These are phyloP conservation scores for Ariolimax columbianus DNA, from an alignment of 2,888 invertebrate species.

Conservation along the genomic window DNA sequence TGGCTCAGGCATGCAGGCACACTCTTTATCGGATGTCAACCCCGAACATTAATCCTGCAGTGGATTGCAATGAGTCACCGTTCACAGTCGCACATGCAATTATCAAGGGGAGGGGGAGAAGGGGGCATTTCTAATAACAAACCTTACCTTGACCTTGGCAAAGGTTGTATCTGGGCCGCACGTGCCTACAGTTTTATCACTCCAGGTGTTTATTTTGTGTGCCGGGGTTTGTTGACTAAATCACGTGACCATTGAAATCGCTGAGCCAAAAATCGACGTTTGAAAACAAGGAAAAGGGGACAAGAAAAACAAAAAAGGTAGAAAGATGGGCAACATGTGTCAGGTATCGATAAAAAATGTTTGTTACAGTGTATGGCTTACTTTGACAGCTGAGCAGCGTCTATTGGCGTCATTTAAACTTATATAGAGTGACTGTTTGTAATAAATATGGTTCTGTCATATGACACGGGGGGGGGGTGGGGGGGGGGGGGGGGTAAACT, in stretches of 20 bases:
- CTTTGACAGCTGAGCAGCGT: not conserved
- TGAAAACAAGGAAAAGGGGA: too few species aligned
- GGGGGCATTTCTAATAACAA: too few species aligned
- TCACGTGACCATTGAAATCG: not conserved
- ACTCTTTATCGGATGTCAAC: too few species aligned
- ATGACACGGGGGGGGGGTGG: too few species aligned
- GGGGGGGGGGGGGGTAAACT: too few species aligned
- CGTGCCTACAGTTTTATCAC: not conserved
- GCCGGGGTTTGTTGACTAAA: not conserved
- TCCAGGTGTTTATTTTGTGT: not conserved
- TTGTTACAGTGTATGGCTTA: not conserved
- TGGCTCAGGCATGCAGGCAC: too few species aligned
- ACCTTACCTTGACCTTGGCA: not conserved
- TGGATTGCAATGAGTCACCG: too few species aligned
- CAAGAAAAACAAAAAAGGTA: too few species aligned
- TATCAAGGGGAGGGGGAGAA: too few species aligned
- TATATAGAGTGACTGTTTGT: not conserved
- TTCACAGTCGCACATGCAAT: too few species aligned
- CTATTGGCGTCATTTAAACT: not conserved
- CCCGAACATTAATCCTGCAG: too few species aligned
- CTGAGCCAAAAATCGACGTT: not conserved
- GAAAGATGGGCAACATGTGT: slow-evolving; percentile 1
- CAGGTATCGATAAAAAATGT: slow-evolving; percentile 4
- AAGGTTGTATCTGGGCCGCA: not conserved
- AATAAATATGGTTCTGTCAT: not conserved